Percentiles rank a stretch among this genome's conserved stretches.
phyloP scores from a whole-genome alignment of 2,113 vertebrate genomes.

The Martes martes region DNA sequence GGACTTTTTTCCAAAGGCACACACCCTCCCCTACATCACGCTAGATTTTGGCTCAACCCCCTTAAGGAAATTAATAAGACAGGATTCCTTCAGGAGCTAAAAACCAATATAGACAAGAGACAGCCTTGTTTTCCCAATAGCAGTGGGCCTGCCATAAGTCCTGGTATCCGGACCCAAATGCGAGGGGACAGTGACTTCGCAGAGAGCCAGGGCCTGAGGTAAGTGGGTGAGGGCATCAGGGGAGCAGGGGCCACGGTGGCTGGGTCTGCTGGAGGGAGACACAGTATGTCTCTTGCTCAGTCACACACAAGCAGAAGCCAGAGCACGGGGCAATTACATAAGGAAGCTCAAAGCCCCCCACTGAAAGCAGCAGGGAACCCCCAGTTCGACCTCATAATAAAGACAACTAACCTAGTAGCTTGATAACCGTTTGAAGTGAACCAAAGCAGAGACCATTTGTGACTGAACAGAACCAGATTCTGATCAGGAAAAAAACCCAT shows the following conservation, averaged over 20 bases:
- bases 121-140: not conserved
- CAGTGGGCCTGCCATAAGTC: not conserved
- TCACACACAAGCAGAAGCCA: not conserved
- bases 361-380: not conserved
- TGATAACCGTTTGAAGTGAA: not conserved
- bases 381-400: not conserved
- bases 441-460: not conserved
- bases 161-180: not conserved
- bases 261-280: not conserved
- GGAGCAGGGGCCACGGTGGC: accelerated
- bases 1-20: not conserved
- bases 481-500: not conserved
- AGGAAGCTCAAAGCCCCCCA: not conserved
- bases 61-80: not conserved
- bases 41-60: not conserved
- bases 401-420: not conserved
- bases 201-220: not conserved
- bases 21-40: not conserved
- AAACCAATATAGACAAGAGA: not conserved
- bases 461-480: not conserved
- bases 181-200: not conserved
- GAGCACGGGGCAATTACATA: not conserved
- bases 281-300: not conserved
- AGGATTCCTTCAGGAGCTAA: not conserved
- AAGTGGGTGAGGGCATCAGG: not conserved